A percentile compares a stretch with the other conserved stretches of the same genome.
Conservation (phyloP, 2,113 vertebrate species). For the Podocnemis expansa region DNA sequence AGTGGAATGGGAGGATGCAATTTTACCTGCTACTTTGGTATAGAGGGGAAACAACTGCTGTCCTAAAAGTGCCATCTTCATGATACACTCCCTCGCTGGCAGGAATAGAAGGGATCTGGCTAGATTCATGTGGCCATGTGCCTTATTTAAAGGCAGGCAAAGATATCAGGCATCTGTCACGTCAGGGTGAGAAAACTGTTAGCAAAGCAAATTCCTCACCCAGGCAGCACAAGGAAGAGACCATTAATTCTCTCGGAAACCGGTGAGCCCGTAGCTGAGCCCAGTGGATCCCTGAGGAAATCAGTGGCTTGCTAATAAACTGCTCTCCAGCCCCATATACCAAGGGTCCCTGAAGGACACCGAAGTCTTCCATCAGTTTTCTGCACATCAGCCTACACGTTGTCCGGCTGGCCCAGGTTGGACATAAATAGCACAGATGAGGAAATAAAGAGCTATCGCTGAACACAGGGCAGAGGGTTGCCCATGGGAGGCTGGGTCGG, state of each 20-base stretch:
- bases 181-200: neutral
- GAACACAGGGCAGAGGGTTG: neutral
- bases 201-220: constrained; percentile 18
- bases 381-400: neutral
- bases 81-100: neutral
- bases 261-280: constrained; percentile 7
- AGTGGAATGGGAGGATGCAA: neutral
- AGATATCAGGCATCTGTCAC: neutral
- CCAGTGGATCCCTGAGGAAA: constrained; percentile 1
- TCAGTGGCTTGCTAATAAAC: constrained; percentile 15
- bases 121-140: neutral
- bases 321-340: neutral
- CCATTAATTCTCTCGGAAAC: constrained; percentile 29
- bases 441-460: neutral
- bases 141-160: neutral
- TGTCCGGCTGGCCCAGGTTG: constrained; percentile 31
- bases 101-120: neutral
- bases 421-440: constrained; percentile 33
- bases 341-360: neutral
- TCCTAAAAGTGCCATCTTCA: neutral
- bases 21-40: neutral
- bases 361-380: neutral
- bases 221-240: neutral
- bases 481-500: neutral
- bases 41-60: neutral